Evolutionary conservation across 2,888 invertebrate species (phyloP), one percentile per base, ranked within the genome.

Genomic region (Athetis lepigone): DNA sequence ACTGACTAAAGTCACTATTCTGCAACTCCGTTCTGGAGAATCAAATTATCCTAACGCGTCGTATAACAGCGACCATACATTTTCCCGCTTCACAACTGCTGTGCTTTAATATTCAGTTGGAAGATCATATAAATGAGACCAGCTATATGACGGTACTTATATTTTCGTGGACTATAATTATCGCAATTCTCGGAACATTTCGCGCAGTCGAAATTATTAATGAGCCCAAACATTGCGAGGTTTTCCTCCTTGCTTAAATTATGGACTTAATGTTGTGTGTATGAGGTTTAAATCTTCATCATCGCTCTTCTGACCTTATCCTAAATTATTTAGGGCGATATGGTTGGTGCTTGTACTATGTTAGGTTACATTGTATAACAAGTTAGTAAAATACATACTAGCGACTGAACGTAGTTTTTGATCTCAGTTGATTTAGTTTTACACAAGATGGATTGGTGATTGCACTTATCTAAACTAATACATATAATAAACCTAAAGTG

Each of bases 181-280:
- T 61, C 18, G 33, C 23, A 9, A 33, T 46, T 55, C 75, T 75
- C 36, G 33, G 55, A 70, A 70, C 51, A 70, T 75, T 70, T 56
- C 18, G 46, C 9, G 52, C 42, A n/a, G 23, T 49, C 47, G 6
- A 62, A 70, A 62, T 75, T 47, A 70, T 70, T 55, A 55, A 70
- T 75, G 75, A 75, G 57, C 11, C 16, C 54, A 8, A 46, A 6
- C 6, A 21, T 23, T 42, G 54, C 3, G 4, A 56, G 13, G 27
- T 61, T 70, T 70, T 75, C 75, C 75, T 75, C 27, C 7, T 56
- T 37, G 16, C 8, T 42, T 51, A 46, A 55, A 40, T 64, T 39
- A 11, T 46, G 19, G 21, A 27, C 4, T 27, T 36, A 21, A 63
- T 36, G 7, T 18, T 37, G 13, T 60, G 60, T 43, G 6, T 58